A percentile compares a stretch with the other conserved stretches of the same genome.
phyloP scores from a whole-genome alignment of 2,888 invertebrate genomes.

The Tetragnatha montana region DNA sequence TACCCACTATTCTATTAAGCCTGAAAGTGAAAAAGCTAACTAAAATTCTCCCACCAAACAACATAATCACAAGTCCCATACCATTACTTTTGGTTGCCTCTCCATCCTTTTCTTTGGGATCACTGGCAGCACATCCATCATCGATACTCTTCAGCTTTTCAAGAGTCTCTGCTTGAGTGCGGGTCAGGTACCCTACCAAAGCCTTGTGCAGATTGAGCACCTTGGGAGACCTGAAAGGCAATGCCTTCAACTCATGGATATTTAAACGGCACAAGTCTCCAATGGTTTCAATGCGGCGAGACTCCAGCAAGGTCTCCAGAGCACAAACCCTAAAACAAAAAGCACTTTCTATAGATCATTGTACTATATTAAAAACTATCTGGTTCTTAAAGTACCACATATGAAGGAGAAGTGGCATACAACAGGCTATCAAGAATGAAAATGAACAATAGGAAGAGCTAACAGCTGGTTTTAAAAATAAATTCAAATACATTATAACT shows the following conservation, averaged over 20 bases:
- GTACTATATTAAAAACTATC: background rate
- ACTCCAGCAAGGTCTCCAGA: constrained; percentile 48
- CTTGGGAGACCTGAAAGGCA: constrained; percentile 70
- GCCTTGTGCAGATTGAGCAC: constrained; percentile 51
- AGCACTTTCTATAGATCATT: background rate
- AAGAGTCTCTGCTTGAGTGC: constrained; percentile 15
- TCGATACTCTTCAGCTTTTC: constrained; percentile 38
- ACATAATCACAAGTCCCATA: background rate
- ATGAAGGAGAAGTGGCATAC: background rate
- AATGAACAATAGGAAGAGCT: no score
- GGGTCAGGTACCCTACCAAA: constrained; percentile 25
- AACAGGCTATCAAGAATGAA: no score
- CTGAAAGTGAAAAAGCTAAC: background rate
- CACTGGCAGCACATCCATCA: background rate
- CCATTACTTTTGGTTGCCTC: background rate
- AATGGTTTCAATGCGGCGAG: constrained; percentile 66
- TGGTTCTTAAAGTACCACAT: background rate
- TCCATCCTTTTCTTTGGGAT: background rate
- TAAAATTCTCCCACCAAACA: background rate
- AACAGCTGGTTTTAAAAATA: no score
- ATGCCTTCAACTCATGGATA: constrained; percentile 54
- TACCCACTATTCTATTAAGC: no score
- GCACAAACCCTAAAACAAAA: constrained; percentile 48
- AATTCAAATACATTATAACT: no score
- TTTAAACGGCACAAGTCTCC: constrained; percentile 69